A percentile compares a stretch with the other conserved stretches of the same genome.
phyloP scores from a whole-genome alignment of 1,140 invertebrate species.

The Eubasilissa regina region DNA sequence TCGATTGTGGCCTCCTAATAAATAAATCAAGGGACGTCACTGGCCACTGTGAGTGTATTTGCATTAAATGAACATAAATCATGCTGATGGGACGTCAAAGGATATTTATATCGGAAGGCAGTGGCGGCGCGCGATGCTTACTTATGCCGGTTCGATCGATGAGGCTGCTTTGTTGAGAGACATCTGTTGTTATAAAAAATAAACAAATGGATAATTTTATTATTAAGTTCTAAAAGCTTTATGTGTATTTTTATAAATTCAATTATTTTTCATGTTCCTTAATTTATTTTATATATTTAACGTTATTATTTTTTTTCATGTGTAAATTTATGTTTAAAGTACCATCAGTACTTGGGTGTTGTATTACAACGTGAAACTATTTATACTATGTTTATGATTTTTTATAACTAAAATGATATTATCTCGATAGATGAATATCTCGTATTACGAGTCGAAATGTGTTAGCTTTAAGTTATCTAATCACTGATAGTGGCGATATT shows the following conservation, averaged over 20 bases:
- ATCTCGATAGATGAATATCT: no score
- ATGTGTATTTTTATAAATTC: neutral
- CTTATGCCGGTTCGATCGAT: neutral
- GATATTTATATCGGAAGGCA: slow-evolving; percentile 35
- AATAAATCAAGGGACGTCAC: slow-evolving; percentile 43
- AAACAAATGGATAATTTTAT: neutral
- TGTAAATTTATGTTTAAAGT: no score
- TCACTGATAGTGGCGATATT: no score
- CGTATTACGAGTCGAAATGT: no score
- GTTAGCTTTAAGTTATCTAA: no score
- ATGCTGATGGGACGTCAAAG: slow-evolving; percentile 21
- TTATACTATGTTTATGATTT: no score
- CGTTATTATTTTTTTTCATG: no score
- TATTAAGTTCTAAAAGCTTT: neutral
- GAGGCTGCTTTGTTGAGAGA: neutral
- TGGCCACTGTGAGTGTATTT: slow-evolving; percentile 39
- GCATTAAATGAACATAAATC: slow-evolving; percentile 47
- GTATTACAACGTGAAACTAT: no score
- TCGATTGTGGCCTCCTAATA: slow-evolving; percentile 20
- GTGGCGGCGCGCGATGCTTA: slow-evolving; percentile 29
- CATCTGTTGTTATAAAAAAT: neutral
- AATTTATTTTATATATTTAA: no score
- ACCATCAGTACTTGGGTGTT: no score
- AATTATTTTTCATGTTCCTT: no score
- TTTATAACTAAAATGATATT: no score